Conservation (phyloP, 2,888 invertebrate genomes). For the Perizoma flavofasciatum region DNA sequence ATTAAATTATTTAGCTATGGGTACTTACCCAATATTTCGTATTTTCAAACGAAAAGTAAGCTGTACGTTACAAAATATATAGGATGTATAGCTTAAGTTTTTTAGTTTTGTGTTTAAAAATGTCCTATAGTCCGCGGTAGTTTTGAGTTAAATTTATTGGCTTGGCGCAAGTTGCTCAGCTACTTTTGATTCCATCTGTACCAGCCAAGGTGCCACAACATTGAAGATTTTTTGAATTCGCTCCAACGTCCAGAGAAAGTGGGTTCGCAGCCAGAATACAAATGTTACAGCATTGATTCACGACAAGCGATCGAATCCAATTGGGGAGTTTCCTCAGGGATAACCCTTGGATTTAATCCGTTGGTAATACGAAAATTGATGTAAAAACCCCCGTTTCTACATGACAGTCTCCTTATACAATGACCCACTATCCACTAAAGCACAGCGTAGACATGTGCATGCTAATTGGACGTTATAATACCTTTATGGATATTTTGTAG, state of each 20-base stretch:
- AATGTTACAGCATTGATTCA: conserved; percentile 80
- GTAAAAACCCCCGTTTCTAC: conserved; percentile 69
- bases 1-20: no score
- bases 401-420: conserved; percentile 40
- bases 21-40: no score
- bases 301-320: conserved; percentile 71
- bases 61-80: no score
- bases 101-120: no score
- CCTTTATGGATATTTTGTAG: no score
- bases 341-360: conserved; percentile 81
- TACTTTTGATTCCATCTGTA: conserved; percentile 1
- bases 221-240: conserved; percentile 64
- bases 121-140: no score
- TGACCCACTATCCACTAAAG: conserved; percentile 4
- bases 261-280: conserved; percentile 72
- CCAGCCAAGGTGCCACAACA: conserved; percentile 35
- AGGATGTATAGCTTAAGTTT: no score
- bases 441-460: neutral
- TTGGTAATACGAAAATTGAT: conserved; percentile 83
- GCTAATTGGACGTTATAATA: no score
- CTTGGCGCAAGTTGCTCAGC: conserved; percentile 5
- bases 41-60: no score
- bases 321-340: conserved; percentile 72
- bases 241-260: conserved; percentile 66
- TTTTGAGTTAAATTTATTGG: no score